A percentile compares a stretch with the other conserved stretches of the same genome.
These are phyloP conservation scores for Platichthys stellatus DNA, from an alignment of 2,113 vertebrate genomes.

Conservation along the genomic window DNA sequence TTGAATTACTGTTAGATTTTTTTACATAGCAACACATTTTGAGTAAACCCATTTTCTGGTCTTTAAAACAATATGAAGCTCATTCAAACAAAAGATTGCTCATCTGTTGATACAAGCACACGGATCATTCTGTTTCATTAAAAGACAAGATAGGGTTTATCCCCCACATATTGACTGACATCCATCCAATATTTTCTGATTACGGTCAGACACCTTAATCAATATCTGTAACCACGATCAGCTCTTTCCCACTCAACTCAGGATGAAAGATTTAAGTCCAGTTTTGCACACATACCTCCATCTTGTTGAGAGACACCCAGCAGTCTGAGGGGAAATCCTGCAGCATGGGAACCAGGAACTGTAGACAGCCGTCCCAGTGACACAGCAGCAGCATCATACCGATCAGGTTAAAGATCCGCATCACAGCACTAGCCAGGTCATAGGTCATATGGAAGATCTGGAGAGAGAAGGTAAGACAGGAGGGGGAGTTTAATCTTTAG, in stretches of 20 bases:
- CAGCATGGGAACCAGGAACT: slow-evolving; percentile 98
- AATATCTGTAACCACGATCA: slow-evolving; percentile 24
- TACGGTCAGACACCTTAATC: slow-evolving; percentile 2
- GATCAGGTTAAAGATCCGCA: slow-evolving; percentile 96
- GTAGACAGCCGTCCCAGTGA: slow-evolving; percentile 97
- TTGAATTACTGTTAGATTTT: not conserved
- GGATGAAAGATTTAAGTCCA: slow-evolving; percentile 16
- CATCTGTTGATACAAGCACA: not conserved
- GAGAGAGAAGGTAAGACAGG: slow-evolving; percentile 1
- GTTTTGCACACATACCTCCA: slow-evolving; percentile 87
- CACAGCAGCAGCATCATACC: slow-evolving; percentile 98
- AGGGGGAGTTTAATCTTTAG: slow-evolving; percentile 14
- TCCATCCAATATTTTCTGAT: slow-evolving; percentile 36
- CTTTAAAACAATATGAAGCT: not conserved
- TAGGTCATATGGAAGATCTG: slow-evolving; percentile 99
- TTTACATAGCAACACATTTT: not conserved
- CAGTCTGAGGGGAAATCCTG: slow-evolving; percentile 97
- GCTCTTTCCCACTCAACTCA: slow-evolving; percentile 26
- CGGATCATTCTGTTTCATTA: not conserved
- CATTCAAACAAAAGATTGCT: not conserved
- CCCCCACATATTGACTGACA: slow-evolving; percentile 28
- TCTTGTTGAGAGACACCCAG: slow-evolving; percentile 97
- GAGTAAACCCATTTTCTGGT: not conserved
- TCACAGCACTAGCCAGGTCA: slow-evolving; percentile 94
- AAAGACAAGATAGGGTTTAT: not conserved